Evolutionary conservation across 2,888 invertebrate genomes (phyloP).

Genomic region (Tetramorium bicarinatum): DNA sequence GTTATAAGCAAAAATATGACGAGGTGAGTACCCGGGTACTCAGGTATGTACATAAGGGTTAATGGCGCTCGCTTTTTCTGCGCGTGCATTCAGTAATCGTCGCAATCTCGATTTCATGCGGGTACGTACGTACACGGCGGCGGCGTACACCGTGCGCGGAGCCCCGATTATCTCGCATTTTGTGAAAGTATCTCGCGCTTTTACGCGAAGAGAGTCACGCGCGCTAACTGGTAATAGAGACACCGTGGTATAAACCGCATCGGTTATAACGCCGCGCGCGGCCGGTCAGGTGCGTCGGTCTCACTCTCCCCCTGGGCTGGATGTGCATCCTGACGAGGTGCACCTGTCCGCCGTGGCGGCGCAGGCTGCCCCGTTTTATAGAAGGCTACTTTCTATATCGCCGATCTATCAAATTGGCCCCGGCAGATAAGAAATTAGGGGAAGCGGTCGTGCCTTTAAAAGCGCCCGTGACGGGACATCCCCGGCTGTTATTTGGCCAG

Average conservation of each 20-base stretch:
- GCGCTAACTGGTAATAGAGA: conserved; percentile 2
- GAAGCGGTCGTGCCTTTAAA: conserved; percentile 63
- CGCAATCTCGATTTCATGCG: conserved; percentile 28
- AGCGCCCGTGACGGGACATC: conserved; percentile 77
- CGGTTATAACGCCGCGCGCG: conserved; percentile 12
- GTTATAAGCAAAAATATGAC: too few species aligned
- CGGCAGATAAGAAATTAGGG: conserved; percentile 75
- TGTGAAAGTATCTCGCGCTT: conserved; percentile 42
- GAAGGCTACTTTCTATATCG: conserved; percentile 76
- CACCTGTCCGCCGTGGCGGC: conserved; percentile 69
- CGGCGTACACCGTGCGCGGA: neutral
- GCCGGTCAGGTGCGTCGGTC: conserved; percentile 68
- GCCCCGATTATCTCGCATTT: conserved; percentile 33
- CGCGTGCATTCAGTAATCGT: neutral
- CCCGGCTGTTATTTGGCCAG: conserved; percentile 66
- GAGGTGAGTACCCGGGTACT: too few species aligned
- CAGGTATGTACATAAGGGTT: too few species aligned
- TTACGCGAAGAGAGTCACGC: conserved; percentile 16
- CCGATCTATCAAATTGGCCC: conserved; percentile 81
- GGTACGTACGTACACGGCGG: neutral
- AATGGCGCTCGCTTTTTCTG: neutral
- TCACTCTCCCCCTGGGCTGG: conserved; percentile 37
- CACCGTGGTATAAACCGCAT: conserved; percentile 11
- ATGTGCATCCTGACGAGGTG: conserved; percentile 65
- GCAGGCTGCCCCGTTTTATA: conserved; percentile 67